Evolutionary conservation across 1,140 invertebrate species (phyloP), one percentile per base, ranked within the genome.

Genomic region (Euura saliciscinereae): DNA sequence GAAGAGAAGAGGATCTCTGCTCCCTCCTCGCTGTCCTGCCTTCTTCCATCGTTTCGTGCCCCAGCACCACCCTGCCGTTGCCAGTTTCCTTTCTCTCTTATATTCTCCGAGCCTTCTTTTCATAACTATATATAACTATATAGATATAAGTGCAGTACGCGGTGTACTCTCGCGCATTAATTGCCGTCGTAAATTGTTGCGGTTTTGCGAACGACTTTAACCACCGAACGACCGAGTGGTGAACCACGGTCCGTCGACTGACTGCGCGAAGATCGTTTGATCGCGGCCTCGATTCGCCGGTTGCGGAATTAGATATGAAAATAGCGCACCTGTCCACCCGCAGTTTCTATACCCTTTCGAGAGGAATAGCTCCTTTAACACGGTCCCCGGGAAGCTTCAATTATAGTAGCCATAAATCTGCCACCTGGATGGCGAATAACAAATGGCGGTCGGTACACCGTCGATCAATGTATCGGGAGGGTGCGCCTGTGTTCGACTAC

Each of bases 161-260:
- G 84, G 84, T 83, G 84, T 84, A 84, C 84, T 85, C 85, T 83
- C 80, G 83, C 80, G 84, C 84, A 84, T 87, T 87, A 87, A 87
- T 87, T 87, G 85, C 85, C 84, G 84, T 86, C 85, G 85, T 87
- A 87, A 87, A 87, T 87, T 85, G 82, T 85, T 85, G 85, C 81
- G 83, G 82, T 82, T 85, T 85, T 85, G 77, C 83, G 78, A 78
- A 78, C 78, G 75, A 74, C 75, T 28, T 28, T 28, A 28, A 28
- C 28, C 28, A 28, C 28, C 28, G 28, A 28, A 28, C 28, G 28
- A 28, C 28, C 28, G 28, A 28, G 28, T 28, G 28, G 28, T 28
- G 59, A 64, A 64, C 59, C 59, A 64, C 8, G 59, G 59, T 64
- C 13, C 13, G 59, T 28, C 28, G 6, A 6, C 10, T 11, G 51